Base-by-base conservation (phyloP, 2,113 vertebrate genomes). In the Phaetusa simplex region DNA sequence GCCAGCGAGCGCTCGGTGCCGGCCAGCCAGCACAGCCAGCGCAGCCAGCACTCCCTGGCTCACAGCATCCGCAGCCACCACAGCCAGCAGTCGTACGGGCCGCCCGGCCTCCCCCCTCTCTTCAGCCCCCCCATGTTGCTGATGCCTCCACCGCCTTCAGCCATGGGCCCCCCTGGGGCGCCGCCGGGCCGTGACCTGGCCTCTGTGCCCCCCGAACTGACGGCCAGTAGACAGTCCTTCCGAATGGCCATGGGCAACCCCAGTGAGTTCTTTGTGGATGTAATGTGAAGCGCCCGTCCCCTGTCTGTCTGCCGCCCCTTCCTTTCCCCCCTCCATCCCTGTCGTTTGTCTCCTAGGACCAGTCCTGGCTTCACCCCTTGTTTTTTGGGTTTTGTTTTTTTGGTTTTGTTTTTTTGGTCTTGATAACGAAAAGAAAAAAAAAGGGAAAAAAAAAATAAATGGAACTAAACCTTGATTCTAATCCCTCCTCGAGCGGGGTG, bases 191-290 rank as follows among this genome's bases (percentile, higher is more conserved):
- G 99, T 70, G 99, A 99, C 97, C 98, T 99, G 95, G 97, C 98
- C 92, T 98, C 99, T 2, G 99, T 99, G 97, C 99, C 99, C 95
- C 99, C 99, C 0, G 99, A 99, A 99, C 99, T 99, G 97, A 99
- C 99, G 16, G 99, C 98, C 93, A 99, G 99, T 94, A 98, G 99
- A 97, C 99, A 99, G 98, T 99, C 99, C 93, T 99, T 99, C 98
- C 98, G 98, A 97, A 99, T 99, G 98, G 99, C 99, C 97, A 98
- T 99, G 99, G 99, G 99, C 95, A 99, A 99, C 98, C 99, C 99
- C 97, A 98, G 99, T 95, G 99, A 99, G 98, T 99, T 99, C 98
- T 99, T 99, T 97, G 99, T 99, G 97, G 99, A 99, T 97, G 99
- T 99, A 98, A 99, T 99, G 99, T 99, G 99, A 99, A 97, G 96